A percentile compares a stretch with the other conserved stretches of the same genome.
These are phyloP conservation scores for Tipula unca DNA, from an alignment of 2,888 invertebrate species.

Conservation along the genomic window DNA sequence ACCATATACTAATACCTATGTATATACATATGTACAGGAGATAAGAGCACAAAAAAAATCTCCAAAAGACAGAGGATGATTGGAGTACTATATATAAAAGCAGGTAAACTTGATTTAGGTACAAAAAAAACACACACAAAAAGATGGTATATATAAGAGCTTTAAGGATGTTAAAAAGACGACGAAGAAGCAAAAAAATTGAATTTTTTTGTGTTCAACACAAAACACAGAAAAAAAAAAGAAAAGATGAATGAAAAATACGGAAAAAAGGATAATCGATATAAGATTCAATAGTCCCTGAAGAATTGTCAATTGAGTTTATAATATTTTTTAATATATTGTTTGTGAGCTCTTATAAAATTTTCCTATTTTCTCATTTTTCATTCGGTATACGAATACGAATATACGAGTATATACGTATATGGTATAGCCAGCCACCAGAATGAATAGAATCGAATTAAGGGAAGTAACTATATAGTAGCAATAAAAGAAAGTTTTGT, in stretches of 20 bases:
- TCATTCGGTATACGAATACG: background rate
- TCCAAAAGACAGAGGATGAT: background rate
- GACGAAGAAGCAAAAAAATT: background rate
- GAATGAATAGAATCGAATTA: background rate
- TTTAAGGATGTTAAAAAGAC: background rate
- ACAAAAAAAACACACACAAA: background rate
- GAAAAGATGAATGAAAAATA: background rate
- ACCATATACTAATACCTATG: background rate
- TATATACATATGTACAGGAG: background rate
- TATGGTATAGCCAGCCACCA: background rate
- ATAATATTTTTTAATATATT: constrained; percentile 17
- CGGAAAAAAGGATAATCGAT: constrained; percentile 2
- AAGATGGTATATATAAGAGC: background rate
- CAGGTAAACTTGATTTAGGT: constrained; percentile 14
- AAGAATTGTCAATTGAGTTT: constrained; percentile 19
- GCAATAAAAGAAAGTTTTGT: background rate
- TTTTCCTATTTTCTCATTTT: background rate
- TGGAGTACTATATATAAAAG: constrained; percentile 3
- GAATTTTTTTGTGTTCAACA: background rate
- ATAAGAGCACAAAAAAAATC: background rate
- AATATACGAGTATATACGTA: background rate
- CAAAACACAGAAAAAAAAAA: background rate
- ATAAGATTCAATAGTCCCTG: constrained; percentile 19
- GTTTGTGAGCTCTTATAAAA: background rate
- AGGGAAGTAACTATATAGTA: background rate